phyloP scores from a whole-genome alignment of 2,888 invertebrate genomes.

The Drosophila recens region DNA sequence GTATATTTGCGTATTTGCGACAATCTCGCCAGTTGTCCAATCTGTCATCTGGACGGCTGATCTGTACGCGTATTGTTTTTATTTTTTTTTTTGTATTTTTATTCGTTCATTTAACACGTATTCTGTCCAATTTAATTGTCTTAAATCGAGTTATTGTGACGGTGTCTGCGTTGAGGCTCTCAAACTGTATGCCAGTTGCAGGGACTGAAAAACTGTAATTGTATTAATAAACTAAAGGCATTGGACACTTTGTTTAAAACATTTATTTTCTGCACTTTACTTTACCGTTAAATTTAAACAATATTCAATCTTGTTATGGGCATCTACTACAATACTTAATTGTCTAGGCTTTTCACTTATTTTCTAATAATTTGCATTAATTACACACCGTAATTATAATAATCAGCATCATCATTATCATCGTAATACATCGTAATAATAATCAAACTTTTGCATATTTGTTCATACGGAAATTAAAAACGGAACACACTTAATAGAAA shows the following conservation, averaged over 20 bases:
- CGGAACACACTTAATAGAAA: conserved; percentile 54
- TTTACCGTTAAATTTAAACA: conserved; percentile 73
- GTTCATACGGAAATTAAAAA: conserved; percentile 74
- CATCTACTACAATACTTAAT: conserved; percentile 77
- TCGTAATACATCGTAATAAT: conserved; percentile 66
- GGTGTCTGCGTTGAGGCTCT: conserved; percentile 2
- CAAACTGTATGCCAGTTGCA: conserved; percentile 12
- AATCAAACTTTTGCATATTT: conserved; percentile 68
- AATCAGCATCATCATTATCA: conserved; percentile 46
- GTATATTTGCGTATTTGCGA: conserved; percentile 30
- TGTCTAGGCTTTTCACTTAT: conserved; percentile 64
- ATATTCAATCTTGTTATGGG: conserved; percentile 78
- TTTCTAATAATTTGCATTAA: conserved; percentile 71
- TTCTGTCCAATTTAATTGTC: conserved; percentile 61
- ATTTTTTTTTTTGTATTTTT: conserved; percentile 13
- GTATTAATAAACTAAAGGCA: not conserved
- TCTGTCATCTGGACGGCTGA: conserved; percentile 49
- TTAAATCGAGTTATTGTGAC: conserved; percentile 57
- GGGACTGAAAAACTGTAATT: conserved; percentile 17
- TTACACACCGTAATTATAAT: conserved; percentile 75
- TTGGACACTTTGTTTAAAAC: conserved; percentile 72
- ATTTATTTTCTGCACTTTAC: conserved; percentile 75
- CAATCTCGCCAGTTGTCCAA: conserved; percentile 52
- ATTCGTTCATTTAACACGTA: conserved; percentile 37
- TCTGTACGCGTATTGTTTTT: conserved; percentile 25